Evolutionary conservation across 2,888 invertebrate genomes (phyloP).

Genomic region (Hypolimnas misippus): DNA sequence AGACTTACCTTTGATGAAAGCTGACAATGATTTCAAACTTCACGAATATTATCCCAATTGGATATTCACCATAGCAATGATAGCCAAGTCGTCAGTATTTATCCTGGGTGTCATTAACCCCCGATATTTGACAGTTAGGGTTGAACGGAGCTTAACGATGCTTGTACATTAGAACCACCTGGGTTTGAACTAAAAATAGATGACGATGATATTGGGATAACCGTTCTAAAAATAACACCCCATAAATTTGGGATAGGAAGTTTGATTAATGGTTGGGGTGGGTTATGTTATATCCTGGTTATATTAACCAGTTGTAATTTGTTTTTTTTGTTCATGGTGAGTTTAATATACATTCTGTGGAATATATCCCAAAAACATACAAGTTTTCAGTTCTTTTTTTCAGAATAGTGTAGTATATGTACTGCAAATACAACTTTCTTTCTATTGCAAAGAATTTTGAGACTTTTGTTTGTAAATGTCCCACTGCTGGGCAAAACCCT

Average conservation of each 20-base stretch:
- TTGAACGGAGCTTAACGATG: constrained; percentile 38
- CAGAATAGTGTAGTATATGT: too few relatives aligned
- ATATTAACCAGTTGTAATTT: not conserved
- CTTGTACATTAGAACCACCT: constrained; percentile 36
- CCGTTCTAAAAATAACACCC: constrained; percentile 24
- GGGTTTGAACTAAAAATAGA: constrained; percentile 5
- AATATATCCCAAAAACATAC: not conserved
- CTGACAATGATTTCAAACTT: too few relatives aligned
- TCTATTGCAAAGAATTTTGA: too few relatives aligned
- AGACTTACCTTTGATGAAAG: too few relatives aligned
- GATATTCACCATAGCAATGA: not conserved
- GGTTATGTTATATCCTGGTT: not conserved
- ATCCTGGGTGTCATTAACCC: constrained; percentile 23
- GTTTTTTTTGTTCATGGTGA: not conserved
- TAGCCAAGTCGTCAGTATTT: not conserved
- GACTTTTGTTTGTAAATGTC: too few relatives aligned
- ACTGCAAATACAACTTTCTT: too few relatives aligned
- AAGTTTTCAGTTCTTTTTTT: too few relatives aligned
- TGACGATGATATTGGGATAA: constrained; percentile 7
- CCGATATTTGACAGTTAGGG: constrained; percentile 16
- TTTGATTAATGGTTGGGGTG: constrained; percentile 2
- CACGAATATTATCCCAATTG: not conserved
- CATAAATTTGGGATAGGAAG: constrained; percentile 4
- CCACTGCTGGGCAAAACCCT: too few relatives aligned
- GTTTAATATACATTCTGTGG: not conserved